These are phyloP conservation scores for Rhynchonycteris naso DNA, from an alignment of 2,797 vertebrate species.

Conservation along the genomic window DNA sequence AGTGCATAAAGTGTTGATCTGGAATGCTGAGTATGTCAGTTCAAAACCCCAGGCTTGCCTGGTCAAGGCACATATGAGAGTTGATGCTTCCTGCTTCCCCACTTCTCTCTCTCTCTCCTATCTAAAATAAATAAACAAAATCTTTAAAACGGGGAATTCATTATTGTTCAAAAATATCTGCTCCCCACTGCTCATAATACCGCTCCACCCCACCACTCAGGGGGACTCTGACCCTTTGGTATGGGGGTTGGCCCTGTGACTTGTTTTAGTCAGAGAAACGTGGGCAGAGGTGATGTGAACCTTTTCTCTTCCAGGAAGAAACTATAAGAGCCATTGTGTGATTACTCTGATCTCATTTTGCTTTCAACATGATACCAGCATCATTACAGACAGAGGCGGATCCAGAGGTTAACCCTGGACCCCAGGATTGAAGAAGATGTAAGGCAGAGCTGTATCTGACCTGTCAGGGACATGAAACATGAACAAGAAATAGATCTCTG, in stretches of 20 bases:
- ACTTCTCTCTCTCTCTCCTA: no score
- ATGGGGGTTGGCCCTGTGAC: background rate
- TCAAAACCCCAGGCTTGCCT: no score
- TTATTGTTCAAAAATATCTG: background rate
- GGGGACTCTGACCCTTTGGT: background rate
- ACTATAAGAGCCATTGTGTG: background rate
- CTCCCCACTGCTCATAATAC: background rate
- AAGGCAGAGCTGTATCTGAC: background rate
- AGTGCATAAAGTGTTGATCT: no score
- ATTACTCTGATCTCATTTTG: background rate
- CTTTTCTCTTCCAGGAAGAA: background rate
- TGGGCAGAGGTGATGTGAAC: background rate
- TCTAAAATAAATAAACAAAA: no score
- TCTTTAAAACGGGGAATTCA: background rate
- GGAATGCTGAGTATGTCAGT: no score
- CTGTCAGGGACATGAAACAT: fast-evolving
- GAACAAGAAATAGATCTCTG: background rate
- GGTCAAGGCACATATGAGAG: no score
- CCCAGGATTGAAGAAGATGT: no score
- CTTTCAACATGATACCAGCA: background rate
- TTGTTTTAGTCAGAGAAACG: background rate
- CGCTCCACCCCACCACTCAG: fast-evolving
- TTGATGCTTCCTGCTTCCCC: no score
- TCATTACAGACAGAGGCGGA: background rate
- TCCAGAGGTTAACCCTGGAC: background rate